Base-by-base conservation (phyloP, 2,888 invertebrate genomes). In the Lycocerus yunnanus region DNA sequence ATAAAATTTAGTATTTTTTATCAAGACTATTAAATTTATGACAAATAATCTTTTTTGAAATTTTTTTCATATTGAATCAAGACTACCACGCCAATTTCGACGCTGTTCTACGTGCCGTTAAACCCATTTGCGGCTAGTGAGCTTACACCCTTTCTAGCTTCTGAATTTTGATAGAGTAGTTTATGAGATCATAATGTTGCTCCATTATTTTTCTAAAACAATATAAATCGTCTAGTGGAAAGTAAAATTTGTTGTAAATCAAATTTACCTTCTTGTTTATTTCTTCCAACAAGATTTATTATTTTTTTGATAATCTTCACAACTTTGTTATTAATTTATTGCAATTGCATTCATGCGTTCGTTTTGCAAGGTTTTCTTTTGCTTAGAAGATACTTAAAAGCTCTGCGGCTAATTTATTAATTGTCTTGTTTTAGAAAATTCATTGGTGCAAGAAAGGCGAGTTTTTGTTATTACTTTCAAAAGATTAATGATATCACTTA, bases 91-190 rank as follows among this genome's bases (percentile, higher is more conserved):
- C 68, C 71, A 68, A 77, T 74, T 69, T 69, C 75, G 69, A 70
- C 75, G 73, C 71, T 71, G 70, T 77, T 77, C 71, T 77, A 77
- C 77, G 77, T 77, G 75, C 73, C 73, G 69, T 73, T 73, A 73
- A 61, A 73, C 69, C 73, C 73, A 70, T 73, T 73, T 69, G 69
- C 58, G 69, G 70, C 73, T 69, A 73, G 69, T 73, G 68, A 73
- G 43, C 71, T 71, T 14, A 24, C 61, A 65, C 21, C 69, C 65
- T 61, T 21, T 65, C 68, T 66, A 68, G 73, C 69, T 69, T 69
- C 69, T 73, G 58, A 66, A 73, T 70, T 73, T 69, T 70, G 69
- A 73, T 73, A 69, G 43, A 14, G 73, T 66, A 69, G 69, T 73
- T 73, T 69, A 73, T 69, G 67, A 66, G 67, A 65, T 73, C 66